Evolutionary conservation across 2,797 vertebrate genomes (phyloP), one percentile per base, ranked within the genome.

Genomic region (Clangula hyemalis): DNA sequence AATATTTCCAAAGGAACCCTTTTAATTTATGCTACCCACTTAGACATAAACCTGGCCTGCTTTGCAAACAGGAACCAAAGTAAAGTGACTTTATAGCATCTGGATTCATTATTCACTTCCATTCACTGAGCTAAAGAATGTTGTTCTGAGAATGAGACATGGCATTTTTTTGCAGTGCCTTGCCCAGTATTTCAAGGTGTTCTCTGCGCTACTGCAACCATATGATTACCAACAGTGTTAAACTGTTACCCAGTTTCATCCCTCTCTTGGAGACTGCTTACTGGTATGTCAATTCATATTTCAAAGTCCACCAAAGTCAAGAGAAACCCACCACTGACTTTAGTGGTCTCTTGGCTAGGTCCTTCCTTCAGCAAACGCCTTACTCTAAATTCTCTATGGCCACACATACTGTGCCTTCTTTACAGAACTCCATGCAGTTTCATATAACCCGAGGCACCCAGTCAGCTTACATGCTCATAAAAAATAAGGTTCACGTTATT

Each of bases 51-150:
- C 54, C 70, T 83, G 61, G 27, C 41, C 45, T 56, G 51, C 51
- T 89, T 71, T 80, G 32, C 43, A 72, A 93, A 85, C 13, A 73
- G 69, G 34, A 38, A 58, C 24, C 45, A 83, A 91, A 79, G 24
- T 71, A 32, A 75, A 82, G 38, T 11, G 53, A 72, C 5, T 72
- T 90, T 73, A 41, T 28, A 0, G 2, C 70, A n/a, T 76, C 36
- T 41, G 34, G 89, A 88, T 86, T 61, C 69, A 90, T 65, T 78
- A 18, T 10, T 49, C 7, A 11, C 16, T 89, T 94, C 79, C 85
- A 90, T 86, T 89, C 85, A 92, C 43, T 47, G n/a, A 83, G 79
- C 12, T 77, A 47, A 87, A 87, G 38, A 47, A 87, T 81, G 38
- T 54, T 43, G 8, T 53, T 86, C 34, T 41, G 76, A 78, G 66